These are phyloP conservation scores for Balaeniceps rex DNA, from an alignment of 2,113 vertebrate genomes.

Conservation along the genomic window DNA sequence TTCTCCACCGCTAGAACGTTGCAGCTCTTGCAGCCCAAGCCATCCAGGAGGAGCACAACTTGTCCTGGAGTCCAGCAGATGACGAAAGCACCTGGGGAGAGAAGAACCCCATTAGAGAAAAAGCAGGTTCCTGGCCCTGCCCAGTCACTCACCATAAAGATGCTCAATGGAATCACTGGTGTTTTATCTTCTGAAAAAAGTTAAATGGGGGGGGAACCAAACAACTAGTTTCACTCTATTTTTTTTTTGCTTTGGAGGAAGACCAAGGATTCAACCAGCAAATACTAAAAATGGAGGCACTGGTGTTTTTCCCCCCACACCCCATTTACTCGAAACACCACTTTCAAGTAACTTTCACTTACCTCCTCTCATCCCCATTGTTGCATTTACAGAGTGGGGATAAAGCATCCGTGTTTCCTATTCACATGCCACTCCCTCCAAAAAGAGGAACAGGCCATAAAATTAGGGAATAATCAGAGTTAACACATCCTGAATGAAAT, in stretches of 20 bases:
- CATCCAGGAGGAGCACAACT: constrained; percentile 85
- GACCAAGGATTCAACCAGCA: background rate
- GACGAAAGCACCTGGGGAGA: constrained; percentile 84
- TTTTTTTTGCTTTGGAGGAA: background rate
- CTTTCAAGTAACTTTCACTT: background rate
- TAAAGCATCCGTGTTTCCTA: fast-evolving
- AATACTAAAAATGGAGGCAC: background rate
- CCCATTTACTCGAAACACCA: background rate
- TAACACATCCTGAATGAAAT: fast-evolving
- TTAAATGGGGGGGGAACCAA: fast-evolving
- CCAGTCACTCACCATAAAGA: background rate
- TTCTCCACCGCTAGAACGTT: constrained; percentile 84
- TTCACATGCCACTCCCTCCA: background rate
- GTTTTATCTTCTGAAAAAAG: background rate
- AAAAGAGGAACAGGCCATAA: background rate
- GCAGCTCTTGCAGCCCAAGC: constrained; percentile 76
- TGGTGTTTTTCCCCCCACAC: background rate
- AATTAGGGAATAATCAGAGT: background rate
- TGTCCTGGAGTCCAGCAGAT: constrained; percentile 93
- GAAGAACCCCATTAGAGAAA: background rate
- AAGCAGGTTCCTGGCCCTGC: background rate
- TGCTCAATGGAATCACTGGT: background rate
- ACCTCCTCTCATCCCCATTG: background rate
- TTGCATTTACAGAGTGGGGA: background rate
- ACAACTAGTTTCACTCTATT: background rate